These are phyloP conservation scores for Ylistrum balloti DNA, from an alignment of 1,140 invertebrate genomes.

Conservation along the genomic window DNA sequence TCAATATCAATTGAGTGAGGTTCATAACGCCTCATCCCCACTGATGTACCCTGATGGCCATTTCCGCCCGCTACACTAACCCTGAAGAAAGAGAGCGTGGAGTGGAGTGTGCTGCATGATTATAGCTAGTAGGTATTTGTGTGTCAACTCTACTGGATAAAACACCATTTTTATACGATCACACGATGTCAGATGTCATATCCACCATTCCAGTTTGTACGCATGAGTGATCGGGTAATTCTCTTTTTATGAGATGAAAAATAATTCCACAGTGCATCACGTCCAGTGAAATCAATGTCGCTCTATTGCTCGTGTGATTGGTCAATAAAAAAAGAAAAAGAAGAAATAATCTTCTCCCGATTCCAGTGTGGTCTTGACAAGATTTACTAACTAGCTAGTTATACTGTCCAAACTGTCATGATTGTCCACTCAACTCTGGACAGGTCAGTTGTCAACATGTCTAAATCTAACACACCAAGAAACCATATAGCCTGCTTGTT, in stretches of 20 bases:
- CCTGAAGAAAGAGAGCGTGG: slow-evolving; percentile 3
- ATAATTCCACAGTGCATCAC: slow-evolving; percentile 4
- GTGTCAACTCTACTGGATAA: slow-evolving; percentile 27
- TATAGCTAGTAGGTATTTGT: slow-evolving; percentile 29
- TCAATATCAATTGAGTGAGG: slow-evolving; percentile 28
- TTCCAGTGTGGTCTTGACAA: not conserved
- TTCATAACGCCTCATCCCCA: slow-evolving; percentile 24
- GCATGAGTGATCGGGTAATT: not conserved
- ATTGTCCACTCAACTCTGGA: slow-evolving; percentile 3
- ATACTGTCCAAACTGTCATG: not conserved
- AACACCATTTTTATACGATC: not conserved
- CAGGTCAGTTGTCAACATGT: slow-evolving; percentile 30
- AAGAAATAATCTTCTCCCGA: not conserved
- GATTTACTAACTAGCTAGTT: slow-evolving; percentile 20
- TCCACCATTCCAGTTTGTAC: not conserved
- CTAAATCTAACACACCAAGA: not conserved
- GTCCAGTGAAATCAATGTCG: slow-evolving; percentile 25
- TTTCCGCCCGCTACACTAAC: slow-evolving; percentile 19
- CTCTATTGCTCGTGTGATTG: not conserved
- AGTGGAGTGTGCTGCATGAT: slow-evolving; percentile 2
- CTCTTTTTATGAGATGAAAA: slow-evolving; percentile 40
- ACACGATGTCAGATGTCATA: slow-evolving; percentile 26
- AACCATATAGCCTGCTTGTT: not conserved
- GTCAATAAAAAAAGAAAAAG: slow-evolving; percentile 3
- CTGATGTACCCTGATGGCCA: slow-evolving; percentile 16